These are phyloP conservation scores for Lysandra coridon DNA, from an alignment of 2,888 invertebrate genomes.

Conservation along the genomic window DNA sequence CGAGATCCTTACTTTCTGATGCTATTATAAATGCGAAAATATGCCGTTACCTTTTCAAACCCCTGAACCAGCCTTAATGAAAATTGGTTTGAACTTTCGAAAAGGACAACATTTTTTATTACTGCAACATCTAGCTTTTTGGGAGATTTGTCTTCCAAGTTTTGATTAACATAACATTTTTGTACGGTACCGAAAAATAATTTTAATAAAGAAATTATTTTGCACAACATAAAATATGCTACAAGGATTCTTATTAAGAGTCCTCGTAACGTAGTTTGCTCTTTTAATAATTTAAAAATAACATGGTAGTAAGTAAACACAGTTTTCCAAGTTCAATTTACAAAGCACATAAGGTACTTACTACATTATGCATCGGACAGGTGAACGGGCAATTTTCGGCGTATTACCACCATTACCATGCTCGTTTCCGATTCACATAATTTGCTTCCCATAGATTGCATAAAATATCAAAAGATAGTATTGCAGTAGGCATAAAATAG, in stretches of 20 bases:
- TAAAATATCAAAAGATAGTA: background rate
- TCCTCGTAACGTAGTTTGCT: too few species aligned
- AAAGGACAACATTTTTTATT: background rate
- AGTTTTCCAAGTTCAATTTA: background rate
- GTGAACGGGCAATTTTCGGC: slow-evolving; percentile 4
- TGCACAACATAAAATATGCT: too few species aligned
- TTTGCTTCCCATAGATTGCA: background rate
- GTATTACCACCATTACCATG: background rate
- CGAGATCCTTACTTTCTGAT: background rate
- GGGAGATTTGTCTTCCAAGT: background rate
- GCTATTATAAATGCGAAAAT: background rate
- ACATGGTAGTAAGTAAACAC: background rate
- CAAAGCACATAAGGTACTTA: too few species aligned
- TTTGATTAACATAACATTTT: background rate
- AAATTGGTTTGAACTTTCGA: background rate
- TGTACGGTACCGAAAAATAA: too few species aligned
- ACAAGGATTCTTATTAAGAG: too few species aligned
- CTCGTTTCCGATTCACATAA: slow-evolving; percentile 19
- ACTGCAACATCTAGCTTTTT: too few species aligned
- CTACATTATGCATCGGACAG: background rate
- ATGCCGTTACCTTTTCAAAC: too few species aligned
- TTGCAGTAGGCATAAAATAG: background rate
- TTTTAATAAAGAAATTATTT: too few species aligned
- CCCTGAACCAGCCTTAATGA: too few species aligned
- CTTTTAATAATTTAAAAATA: too few species aligned